Base-by-base conservation (phyloP, 2,113 vertebrate genomes). In the Eonycteris spelaea region DNA sequence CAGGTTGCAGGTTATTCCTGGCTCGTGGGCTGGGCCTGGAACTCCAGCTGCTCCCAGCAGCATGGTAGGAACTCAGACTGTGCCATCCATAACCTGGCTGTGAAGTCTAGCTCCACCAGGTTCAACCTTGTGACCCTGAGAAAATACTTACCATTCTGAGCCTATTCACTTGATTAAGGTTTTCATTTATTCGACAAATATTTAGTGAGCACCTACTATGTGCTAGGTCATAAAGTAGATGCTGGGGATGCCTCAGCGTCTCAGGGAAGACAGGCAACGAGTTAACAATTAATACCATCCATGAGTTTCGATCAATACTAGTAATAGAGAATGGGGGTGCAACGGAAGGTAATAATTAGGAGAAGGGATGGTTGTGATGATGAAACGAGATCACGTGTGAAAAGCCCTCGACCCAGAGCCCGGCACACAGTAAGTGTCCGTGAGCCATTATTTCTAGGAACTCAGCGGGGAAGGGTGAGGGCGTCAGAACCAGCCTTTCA, bases 231-330 rank as follows among this genome's bases (percentile, higher is more conserved):
- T 53, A 53, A 7, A 43, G 12, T 5, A 5, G 73, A 3, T 7
- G 28, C 74, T 57, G 18, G 38, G 55, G 38, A 33, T 33, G 59
- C n/a, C 6, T 19, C 30, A 8, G 38, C 26, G 43, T 38, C 19
- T 53, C 1, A 10, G n/a, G 19, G 45, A 77, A 80, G 33, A 8
- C n/a, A 2, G 82, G 57, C 13, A 3, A 43, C n/a, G 7, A 55
- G 38, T 12, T 14, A 43, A 35, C 71, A 48, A 18, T n/a, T 7
- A 22, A 19, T 15, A 5, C 12, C 33, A 13, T 0, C 12, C 33
- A 13, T 0, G 14, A 43, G 22, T 11, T 48, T 30, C 0, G 22
- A 14, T 16, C 21, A 0, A 3, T 7, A 63, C 83, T 40, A 6
- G 45, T 65, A 48, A 91, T 2, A 2, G 40, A 55, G 65, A 14